Base-by-base conservation (phyloP, 2,113 vertebrate species). In the Theropithecus gelada region DNA sequence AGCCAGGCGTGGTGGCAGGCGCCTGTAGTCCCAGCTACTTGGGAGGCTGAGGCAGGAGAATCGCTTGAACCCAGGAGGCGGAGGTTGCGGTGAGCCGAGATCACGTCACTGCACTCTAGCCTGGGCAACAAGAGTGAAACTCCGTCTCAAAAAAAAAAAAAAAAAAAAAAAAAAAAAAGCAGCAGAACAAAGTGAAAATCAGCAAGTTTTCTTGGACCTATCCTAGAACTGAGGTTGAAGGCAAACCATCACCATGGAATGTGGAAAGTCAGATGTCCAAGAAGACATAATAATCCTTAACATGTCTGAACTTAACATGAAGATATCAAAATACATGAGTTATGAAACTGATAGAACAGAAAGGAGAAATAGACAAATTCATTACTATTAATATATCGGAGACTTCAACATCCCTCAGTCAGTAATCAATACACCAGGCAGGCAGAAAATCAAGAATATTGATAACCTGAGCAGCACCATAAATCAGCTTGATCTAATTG, bases 401-500 rank as follows among this genome's bases (percentile, higher is more conserved):
- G 45, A 45, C 7, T 70, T 88, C 52, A 84, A 11, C 23, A 92
- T 43, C 55, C 57, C 4, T 92, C 18, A 52, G 22, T 59, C 30
- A 61, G 48, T 96, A 91, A 96, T 64, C 75, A 70, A 88, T 91
- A 81, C 57, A 88, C 76, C 78, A 96, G 81, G 38, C n/a, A 80
- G 38, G 66, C 59, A 94, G 72, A 90, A 94, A 81, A 90, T 96
- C 85, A 88, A 40, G 75, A 18, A 12, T 76, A 70, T 55, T 32
- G 57, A 80, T 91, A n/a, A 16, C 38, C 17, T 73, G 45, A 88
- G 43, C 0, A 66, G n/a, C 25, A 83, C 10, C 48, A 88, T 96
- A 76, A 84, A 55, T 96, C 89, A 88, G 17, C 61, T 81, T 78
- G 57, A 73, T 88, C 87, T 88, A 88, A 96, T 81, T 93, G 68